phyloP scores from a whole-genome alignment of 1,140 invertebrate genomes.

The Leptoteleia sp. region DNA sequence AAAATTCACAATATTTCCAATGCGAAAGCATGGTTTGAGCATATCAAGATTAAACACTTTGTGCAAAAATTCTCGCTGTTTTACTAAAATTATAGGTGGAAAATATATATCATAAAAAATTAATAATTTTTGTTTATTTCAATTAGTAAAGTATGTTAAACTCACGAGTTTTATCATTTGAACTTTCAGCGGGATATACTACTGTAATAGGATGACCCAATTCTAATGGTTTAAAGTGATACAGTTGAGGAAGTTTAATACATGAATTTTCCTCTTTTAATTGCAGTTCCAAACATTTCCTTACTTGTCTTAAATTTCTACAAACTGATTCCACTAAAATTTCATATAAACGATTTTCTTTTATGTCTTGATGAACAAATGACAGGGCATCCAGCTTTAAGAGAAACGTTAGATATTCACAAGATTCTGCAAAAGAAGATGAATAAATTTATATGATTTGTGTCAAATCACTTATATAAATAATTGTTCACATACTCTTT shows the following conservation, averaged over 20 bases:
- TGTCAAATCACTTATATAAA: not conserved
- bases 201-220: constrained; percentile 89
- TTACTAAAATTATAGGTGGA: constrained; percentile 82
- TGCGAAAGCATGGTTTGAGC: constrained; percentile 86
- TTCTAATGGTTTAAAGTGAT: constrained; percentile 81
- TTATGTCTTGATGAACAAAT: constrained; percentile 85
- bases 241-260: constrained; percentile 68
- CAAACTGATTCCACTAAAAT: constrained; percentile 88
- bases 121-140: no score
- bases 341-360: constrained; percentile 84
- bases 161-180: constrained; percentile 85
- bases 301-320: constrained; percentile 84
- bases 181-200: constrained; percentile 84
- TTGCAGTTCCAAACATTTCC: constrained; percentile 83
- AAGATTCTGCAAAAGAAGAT: constrained; percentile 74
- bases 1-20: constrained; percentile 85
- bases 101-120: no score
- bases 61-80: constrained; percentile 85
- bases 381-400: constrained; percentile 87
- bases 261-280: constrained; percentile 73
- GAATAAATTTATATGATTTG: not conserved
- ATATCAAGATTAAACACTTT: constrained; percentile 85
- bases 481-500: constrained; percentile 75
- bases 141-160: no score
- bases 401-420: constrained; percentile 81